Evolutionary conservation across 1,140 invertebrate species (phyloP), one percentile per base, ranked within the genome.

Genomic region (Acromyrmex charruanus): DNA sequence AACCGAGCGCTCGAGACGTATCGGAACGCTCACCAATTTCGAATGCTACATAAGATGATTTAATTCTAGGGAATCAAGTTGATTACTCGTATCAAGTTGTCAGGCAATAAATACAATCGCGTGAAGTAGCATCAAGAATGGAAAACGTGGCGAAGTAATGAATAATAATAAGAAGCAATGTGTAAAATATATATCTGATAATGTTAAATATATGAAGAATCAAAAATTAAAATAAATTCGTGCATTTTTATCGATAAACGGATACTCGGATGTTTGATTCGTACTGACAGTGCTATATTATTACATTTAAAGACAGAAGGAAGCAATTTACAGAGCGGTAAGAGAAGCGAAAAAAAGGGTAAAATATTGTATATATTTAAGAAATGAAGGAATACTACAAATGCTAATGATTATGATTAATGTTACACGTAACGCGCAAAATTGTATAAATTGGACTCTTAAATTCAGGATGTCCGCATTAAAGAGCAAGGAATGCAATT

Each of bases 381-480:
- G 25, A 39, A 44, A 28, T 53, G 39, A 39, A 71, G 9, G 12
- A 81, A 44, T 44, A 58, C 10, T 3, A 18, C 9, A 14, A 18
- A 44, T 39, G 18, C 28, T 5, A 61, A 61, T 10, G 35, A 74
- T 72, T 75, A 75, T 28, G 25, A 25, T 25, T 25, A 25, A 25
- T 25, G 25, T 25, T 25, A 51, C n/a, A 58, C 6, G 49, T 7
- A 44, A 16, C 6, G 55, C 7, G 55, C n/a, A 14, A 68, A 71
- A 71, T 71, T 81, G 58, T 58, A 71, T 71, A 39, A 71, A 81
- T 81, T 58, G 77, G n/a, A 55, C 21, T 81, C 49, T 80, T 80
- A 80, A 69, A 68, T 69, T 69, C 49, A 58, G 51, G 65, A 81
- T 16, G 49, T 51, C n/a, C n/a, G 44, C 21, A 81, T 81, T 71